Evolutionary conservation across 30 jellyfish, hydroid and myxozoan genomes (phyloP).

Genomic region (Chironex yamaguchii): DNA sequence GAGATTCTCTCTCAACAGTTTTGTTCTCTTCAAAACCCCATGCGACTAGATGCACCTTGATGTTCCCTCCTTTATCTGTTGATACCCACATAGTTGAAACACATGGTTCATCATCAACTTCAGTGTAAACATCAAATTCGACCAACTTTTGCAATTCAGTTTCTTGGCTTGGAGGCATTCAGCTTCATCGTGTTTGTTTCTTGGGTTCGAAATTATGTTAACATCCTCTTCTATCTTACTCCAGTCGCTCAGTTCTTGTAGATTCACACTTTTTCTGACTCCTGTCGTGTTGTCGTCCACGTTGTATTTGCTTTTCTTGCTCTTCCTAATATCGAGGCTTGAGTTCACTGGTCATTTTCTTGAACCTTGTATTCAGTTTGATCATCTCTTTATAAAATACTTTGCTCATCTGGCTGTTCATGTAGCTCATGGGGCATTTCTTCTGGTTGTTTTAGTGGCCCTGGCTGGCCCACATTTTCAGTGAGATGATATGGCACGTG

Average conservation of each 20-base stretch:
- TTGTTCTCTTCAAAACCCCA: not conserved
- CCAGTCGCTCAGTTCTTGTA: too few relatives aligned
- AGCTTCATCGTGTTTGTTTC: too few relatives aligned
- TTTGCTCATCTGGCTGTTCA: too few relatives aligned
- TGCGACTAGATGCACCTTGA: not conserved
- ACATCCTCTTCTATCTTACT: not conserved
- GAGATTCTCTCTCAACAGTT: conserved; percentile 2
- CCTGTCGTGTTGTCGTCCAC: not conserved
- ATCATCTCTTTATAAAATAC: too few relatives aligned
- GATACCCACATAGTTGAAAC: conserved; percentile 61
- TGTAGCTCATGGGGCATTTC: too few relatives aligned
- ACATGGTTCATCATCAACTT: conserved; percentile 5
- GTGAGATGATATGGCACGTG: too few relatives aligned
- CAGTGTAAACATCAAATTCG: not conserved
- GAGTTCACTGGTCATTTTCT: not conserved
- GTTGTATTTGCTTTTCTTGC: not conserved
- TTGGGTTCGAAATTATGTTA: not conserved
- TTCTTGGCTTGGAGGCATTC: not conserved
- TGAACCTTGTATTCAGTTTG: not conserved
- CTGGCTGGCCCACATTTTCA: too few relatives aligned
- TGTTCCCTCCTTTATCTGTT: not conserved
- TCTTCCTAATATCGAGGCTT: not conserved
- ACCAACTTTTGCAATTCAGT: not conserved
- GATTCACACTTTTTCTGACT: not conserved
- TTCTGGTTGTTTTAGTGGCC: too few relatives aligned